Evolutionary conservation across 2,797 vertebrate genomes (phyloP).

Genomic region (Mormyrus hasselquistii): DNA sequence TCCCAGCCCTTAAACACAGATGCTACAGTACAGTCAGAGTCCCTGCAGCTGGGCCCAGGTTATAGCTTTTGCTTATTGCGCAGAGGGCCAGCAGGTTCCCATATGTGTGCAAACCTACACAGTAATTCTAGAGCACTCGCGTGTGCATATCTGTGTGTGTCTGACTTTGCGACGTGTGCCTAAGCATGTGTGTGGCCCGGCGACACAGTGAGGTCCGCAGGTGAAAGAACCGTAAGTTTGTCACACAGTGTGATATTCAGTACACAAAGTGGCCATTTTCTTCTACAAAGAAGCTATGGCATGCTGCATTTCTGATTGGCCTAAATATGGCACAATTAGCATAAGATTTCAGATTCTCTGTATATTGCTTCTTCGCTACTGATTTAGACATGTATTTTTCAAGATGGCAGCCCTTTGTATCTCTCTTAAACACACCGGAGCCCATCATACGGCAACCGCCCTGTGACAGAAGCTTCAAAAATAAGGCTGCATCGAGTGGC

Average conservation of each 20-base stretch:
- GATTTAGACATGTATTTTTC: background rate
- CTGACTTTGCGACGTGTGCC: background rate
- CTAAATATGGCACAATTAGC: background rate
- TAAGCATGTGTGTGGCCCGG: too few species aligned
- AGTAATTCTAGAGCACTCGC: background rate
- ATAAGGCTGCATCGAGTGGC: background rate
- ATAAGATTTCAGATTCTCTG: background rate
- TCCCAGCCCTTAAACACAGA: background rate
- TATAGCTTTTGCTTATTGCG: background rate
- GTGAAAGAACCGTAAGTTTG: background rate
- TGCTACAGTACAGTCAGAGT: background rate
- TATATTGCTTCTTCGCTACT: background rate
- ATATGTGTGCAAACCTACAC: background rate
- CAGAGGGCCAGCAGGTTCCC: background rate
- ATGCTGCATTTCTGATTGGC: background rate
- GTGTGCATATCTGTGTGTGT: background rate
- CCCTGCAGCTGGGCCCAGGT: background rate
- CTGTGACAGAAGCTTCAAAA: background rate
- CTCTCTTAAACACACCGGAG: background rate
- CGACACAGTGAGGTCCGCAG: background rate
- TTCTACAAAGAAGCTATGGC: background rate
- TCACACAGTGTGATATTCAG: background rate
- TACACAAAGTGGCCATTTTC: background rate
- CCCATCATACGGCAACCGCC: background rate
- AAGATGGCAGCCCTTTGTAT: background rate